Evolutionary conservation across 2,888 invertebrate species (phyloP), one percentile per base, ranked within the genome.

Genomic region (Galerucella calmariensis): DNA sequence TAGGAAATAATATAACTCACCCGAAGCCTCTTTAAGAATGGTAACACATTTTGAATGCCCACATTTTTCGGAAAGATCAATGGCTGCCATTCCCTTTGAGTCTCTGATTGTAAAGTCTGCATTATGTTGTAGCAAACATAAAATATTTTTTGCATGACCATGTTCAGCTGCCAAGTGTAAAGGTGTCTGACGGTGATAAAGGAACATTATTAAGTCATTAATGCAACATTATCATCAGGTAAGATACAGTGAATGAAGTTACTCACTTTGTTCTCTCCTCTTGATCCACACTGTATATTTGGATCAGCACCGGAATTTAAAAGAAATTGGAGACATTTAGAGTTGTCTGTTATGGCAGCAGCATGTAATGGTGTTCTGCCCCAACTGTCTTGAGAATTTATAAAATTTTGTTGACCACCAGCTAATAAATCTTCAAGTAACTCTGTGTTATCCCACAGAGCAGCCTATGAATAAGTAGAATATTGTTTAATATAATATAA

Each of bases 391-490:
- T 91, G 90, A 44, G 93, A 93, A 85, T 95, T 92, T 59, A 93
- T 90, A 86, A 85, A 90, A 35, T 83, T 81, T 76, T 90, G 90
- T 78, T 91, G 89, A 69, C 94, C 92, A 0, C 95, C 95, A 61
- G 91, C 90, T 9, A 96, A 83, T 44, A 97, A 89, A 87, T 96
- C 96, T 83, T 92, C 92, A n/a, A 96, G 88, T 1, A 97, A 89
- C 84, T 96, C 96, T 20, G 93, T 91, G 84, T 96, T 96, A 86
- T 96, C 95, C 95, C 96, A 96, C 16, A 96, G 86, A 0, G 96
- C 95, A 14, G 96, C 95, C 92, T 94, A 56, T 14, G 41, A 35
- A 10, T 44, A 24, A 68, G 8, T 53, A 14, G 14, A 53, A 8
- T 53, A n/a, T 6, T n/a, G 14, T 20, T 56, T 8, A 16, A 20